Conservation (phyloP, 2,888 invertebrate species). For the Pachliopta kotzebuea region DNA sequence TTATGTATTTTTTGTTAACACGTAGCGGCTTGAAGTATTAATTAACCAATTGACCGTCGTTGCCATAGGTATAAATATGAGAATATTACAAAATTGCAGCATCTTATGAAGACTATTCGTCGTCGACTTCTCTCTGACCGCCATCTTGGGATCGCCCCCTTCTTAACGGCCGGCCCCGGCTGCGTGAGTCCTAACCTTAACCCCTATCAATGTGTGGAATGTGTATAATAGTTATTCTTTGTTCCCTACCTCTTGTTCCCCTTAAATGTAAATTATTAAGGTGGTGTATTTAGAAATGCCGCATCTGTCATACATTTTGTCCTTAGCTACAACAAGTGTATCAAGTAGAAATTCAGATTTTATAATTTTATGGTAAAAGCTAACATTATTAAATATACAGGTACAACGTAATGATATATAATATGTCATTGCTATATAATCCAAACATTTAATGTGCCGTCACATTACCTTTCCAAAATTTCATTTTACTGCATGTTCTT, state of each 20-base stretch:
- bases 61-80: slow-evolving; percentile 79
- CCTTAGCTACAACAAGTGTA: background rate
- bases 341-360: background rate
- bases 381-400: background rate
- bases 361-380: background rate
- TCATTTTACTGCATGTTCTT: background rate
- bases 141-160: slow-evolving; percentile 74
- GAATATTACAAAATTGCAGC: slow-evolving; percentile 83
- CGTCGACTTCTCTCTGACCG: slow-evolving; percentile 85
- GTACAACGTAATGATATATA: background rate
- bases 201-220: slow-evolving; percentile 77
- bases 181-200: slow-evolving; percentile 72
- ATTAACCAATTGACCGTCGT: slow-evolving; percentile 70
- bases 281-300: slow-evolving; percentile 57
- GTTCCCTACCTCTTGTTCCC: slow-evolving; percentile 40
- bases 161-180: slow-evolving; percentile 66
- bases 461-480: background rate
- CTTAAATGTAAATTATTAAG: slow-evolving; percentile 52
- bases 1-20: slow-evolving; percentile 2
- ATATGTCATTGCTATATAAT: background rate
- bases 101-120: slow-evolving; percentile 86
- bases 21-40: slow-evolving; percentile 41
- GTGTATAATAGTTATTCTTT: slow-evolving; percentile 59
- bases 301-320: slow-evolving; percentile 31
- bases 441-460: background rate